Evolutionary conservation across 2,113 vertebrate genomes (phyloP).

Genomic region (Zosterops japonicus): DNA sequence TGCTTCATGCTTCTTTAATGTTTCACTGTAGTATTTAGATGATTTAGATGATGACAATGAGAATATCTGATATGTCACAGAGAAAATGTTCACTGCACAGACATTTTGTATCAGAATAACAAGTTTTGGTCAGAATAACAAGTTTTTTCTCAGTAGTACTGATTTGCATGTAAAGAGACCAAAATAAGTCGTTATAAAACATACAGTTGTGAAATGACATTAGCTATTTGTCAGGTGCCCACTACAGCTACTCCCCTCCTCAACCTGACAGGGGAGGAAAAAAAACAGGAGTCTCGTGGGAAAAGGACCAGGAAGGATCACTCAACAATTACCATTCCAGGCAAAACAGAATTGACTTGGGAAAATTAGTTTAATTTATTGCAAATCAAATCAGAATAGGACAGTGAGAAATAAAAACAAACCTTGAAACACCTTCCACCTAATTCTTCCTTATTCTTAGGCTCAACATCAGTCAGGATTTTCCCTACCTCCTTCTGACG

Average conservation of each 20-base stretch:
- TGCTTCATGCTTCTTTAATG: background rate
- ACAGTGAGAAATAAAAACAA: background rate
- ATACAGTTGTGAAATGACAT: rapidly evolving
- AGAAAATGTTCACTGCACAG: background rate
- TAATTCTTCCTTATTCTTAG: rapidly evolving
- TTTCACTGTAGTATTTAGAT: background rate
- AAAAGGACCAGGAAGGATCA: background rate
- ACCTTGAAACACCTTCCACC: background rate
- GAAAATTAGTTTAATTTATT: background rate
- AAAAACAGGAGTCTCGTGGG: rapidly evolving
- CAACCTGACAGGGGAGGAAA: background rate
- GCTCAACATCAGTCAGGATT: rapidly evolving
- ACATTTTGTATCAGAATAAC: background rate
- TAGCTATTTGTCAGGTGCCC: rapidly evolving
- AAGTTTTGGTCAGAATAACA: background rate
- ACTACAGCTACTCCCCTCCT: background rate
- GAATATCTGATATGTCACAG: background rate
- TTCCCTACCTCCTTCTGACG: background rate
- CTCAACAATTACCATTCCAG: rapidly evolving
- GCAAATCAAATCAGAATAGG: background rate
- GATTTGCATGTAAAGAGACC: background rate
- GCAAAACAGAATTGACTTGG: background rate
- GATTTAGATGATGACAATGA: background rate
- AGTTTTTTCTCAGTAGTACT: background rate
- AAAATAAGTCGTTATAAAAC: background rate